A percentile compares a stretch with the other conserved stretches of the same genome.
These are phyloP conservation scores for Corbicula japonica DNA, from an alignment of 2,888 invertebrate genomes.

Conservation along the genomic window DNA sequence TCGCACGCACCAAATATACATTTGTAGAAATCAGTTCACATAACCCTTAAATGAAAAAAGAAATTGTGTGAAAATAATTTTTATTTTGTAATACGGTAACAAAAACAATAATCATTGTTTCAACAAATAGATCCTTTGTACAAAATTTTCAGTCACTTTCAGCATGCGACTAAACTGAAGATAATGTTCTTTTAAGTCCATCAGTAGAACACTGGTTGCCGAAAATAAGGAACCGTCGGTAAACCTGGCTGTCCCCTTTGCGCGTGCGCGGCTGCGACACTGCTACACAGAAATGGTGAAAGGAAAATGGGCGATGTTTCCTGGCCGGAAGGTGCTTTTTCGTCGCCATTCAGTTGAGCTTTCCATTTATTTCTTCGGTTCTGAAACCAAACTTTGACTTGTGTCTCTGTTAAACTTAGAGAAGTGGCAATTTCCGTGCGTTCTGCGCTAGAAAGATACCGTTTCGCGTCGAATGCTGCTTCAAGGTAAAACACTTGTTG, in stretches of 20 bases:
- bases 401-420: constrained; percentile 71
- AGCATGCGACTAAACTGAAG: no score
- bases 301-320: constrained; percentile 55
- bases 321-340: constrained; percentile 41
- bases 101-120: no score
- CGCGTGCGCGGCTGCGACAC: constrained; percentile 48
- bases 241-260: constrained; percentile 31
- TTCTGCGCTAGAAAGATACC: constrained; percentile 73
- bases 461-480: constrained; percentile 73
- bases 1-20: no score
- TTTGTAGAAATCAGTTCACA: background rate
- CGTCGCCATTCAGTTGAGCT: constrained; percentile 69
- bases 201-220: constrained; percentile 57
- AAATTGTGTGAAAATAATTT: no score
- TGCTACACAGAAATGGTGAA: constrained; percentile 61
- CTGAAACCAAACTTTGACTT: constrained; percentile 77
- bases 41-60: no score
- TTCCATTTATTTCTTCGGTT: constrained; percentile 76
- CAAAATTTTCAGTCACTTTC: no score
- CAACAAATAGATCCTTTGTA: no score
- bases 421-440: constrained; percentile 72
- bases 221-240: constrained; percentile 39
- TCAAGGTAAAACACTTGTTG: constrained; percentile 75
- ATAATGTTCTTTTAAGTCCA: no score
- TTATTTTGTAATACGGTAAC: no score